phyloP scores from a whole-genome alignment of 2,888 invertebrate genomes.

The Ichneumoninae sp. region DNA sequence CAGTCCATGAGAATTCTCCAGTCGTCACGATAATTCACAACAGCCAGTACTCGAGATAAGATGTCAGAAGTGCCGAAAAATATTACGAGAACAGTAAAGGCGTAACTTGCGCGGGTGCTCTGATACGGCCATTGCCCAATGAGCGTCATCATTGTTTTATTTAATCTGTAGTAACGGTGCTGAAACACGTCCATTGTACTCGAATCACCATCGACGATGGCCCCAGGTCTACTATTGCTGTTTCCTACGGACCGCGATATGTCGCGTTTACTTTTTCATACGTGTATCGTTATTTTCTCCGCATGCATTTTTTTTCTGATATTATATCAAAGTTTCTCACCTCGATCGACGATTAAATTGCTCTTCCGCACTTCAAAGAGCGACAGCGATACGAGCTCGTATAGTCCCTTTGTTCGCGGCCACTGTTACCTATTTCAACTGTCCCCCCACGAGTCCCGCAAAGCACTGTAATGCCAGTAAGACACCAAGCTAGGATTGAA shows the following conservation, averaged over 20 bases:
- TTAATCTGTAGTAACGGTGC: neutral
- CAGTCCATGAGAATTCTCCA: conserved; percentile 25
- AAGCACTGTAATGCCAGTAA: neutral
- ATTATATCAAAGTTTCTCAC: neutral
- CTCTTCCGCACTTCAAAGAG: neutral
- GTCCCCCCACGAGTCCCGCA: neutral
- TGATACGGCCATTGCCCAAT: neutral
- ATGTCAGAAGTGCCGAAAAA: conserved; percentile 6
- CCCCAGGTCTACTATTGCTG: neutral
- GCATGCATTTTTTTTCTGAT: neutral
- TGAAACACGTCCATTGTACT: conserved; percentile 31
- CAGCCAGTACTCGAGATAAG: conserved; percentile 18
- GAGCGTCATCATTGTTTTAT: neutral
- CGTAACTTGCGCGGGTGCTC: neutral
- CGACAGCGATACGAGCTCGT: neutral
- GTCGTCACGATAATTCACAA: conserved; percentile 26
- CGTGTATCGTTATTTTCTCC: neutral
- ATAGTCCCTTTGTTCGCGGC: neutral
- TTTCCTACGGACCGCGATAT: too few relatives aligned
- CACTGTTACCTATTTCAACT: neutral
- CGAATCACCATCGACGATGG: conserved; percentile 3
- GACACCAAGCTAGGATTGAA: neutral
- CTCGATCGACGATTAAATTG: conserved; percentile 8
- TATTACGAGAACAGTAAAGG: neutral
- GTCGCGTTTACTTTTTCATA: too few relatives aligned